These are phyloP conservation scores for Rhagonycha lutea DNA, from an alignment of 2,888 invertebrate genomes.

Conservation along the genomic window DNA sequence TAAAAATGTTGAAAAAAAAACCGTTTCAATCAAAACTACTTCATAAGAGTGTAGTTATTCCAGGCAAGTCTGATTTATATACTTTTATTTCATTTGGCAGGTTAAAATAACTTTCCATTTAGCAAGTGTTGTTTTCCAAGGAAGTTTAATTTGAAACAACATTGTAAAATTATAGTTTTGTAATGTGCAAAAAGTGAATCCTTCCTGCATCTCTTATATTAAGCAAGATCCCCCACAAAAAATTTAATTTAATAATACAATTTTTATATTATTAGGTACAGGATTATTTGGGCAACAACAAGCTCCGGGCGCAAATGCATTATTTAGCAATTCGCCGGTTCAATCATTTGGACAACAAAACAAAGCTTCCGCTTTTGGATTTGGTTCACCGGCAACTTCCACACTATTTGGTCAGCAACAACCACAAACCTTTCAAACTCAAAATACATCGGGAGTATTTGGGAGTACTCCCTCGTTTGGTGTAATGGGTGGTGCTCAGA, in stretches of 20 bases:
- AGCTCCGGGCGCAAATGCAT: slow-evolving; percentile 56
- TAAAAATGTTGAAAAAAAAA: no score
- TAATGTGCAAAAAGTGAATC: no score
- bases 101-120: no score
- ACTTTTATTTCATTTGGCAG: no score
- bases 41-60: no score
- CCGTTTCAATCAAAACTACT: no score
- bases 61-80: no score
- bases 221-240: no score
- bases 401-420: slow-evolving; percentile 41
- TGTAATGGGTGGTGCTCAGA: slow-evolving; percentile 41
- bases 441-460: slow-evolving; percentile 53
- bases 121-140: no score
- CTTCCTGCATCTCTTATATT: no score
- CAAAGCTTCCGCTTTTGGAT: slow-evolving; percentile 62
- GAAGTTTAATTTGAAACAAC: no score
- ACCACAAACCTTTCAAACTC: slow-evolving; percentile 48
- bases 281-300: slow-evolving; percentile 39
- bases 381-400: slow-evolving; percentile 22
- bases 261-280: slow-evolving; percentile 13
- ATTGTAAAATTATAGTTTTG: no score
- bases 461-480: slow-evolving; percentile 56
- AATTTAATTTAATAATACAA: background rate
- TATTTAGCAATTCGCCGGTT: slow-evolving; percentile 65
- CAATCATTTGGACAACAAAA: slow-evolving; percentile 60